Evolutionary conservation across 2,888 invertebrate species (phyloP).

Genomic region (Hydrotaea diabolus): DNA sequence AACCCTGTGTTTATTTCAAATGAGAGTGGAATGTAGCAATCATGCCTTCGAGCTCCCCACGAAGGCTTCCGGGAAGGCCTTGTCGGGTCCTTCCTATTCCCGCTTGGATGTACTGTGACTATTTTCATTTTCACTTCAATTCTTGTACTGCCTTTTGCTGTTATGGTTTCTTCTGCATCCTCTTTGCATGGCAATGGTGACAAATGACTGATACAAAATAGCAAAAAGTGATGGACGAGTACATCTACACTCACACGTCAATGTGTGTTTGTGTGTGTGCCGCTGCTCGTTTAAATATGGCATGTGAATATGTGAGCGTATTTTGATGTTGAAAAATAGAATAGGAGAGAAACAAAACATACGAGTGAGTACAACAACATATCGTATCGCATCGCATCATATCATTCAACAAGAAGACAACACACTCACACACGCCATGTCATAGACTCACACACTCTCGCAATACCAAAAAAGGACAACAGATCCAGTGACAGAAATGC

Average conservation of each 20-base stretch:
- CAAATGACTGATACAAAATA: slow-evolving; percentile 49
- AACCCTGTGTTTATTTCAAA: too few species aligned
- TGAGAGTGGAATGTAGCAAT: too few species aligned
- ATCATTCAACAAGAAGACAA: slow-evolving; percentile 17
- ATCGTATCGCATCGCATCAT: not conserved
- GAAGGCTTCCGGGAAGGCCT: too few species aligned
- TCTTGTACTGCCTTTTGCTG: not conserved
- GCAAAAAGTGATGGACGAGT: slow-evolving; percentile 22
- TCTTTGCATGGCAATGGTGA: slow-evolving; percentile 37
- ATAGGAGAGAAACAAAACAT: not conserved
- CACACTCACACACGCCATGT: not conserved
- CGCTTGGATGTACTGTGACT: not conserved
- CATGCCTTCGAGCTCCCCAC: too few species aligned
- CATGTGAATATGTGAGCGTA: slow-evolving; percentile 18
- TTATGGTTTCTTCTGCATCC: not conserved
- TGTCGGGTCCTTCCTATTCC: too few species aligned
- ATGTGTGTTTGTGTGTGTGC: not conserved
- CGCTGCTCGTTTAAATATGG: not conserved
- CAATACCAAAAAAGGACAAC: not conserved
- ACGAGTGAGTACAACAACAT: not conserved
- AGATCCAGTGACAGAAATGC: slow-evolving; percentile 41
- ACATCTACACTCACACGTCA: not conserved
- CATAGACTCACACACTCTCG: not conserved
- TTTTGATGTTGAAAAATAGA: slow-evolving; percentile 25
- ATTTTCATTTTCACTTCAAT: not conserved